Evolutionary conservation across 2,888 invertebrate genomes (phyloP), one percentile per base, ranked within the genome.

Genomic region (Cheilosia vulpina): DNA sequence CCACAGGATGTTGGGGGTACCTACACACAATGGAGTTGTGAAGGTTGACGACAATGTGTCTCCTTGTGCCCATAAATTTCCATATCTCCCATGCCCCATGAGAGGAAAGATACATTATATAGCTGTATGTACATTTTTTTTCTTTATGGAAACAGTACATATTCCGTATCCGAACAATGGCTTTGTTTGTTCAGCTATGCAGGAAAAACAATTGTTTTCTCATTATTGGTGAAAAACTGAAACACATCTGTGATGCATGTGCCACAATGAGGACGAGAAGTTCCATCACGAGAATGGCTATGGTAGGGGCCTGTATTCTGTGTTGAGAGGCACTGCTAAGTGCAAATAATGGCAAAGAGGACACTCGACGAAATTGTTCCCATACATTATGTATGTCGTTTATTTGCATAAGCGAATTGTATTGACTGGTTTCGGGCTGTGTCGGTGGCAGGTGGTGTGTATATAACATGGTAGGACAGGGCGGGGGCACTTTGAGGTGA

Each of bases 1-100:
- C 72, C 62, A 73, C 69, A 79, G 79, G 83, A 84, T 84, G 79
- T 58, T 69, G 41, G 38, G 60, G 66, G 55, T n/a, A n/a, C n/a
- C n/a, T 83, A 78, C 72, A 66, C 66, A 63, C 63, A 66, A 53
- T 68, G 52, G 19, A 57, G 60, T 60, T 66, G 69, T 68, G 78
- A 69, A 60, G 69, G 63, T 57, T 55, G 75, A 84, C 53, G 55
- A 66, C 71, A 75, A 60, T 65, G 65, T 80, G 71, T 79, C 75
- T 76, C 71, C 34, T 60, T 73, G 57, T 45, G 31, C 17, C 15
- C 57, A 58, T 53, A 60, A 60, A 80, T 68, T 72, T 72, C 24
- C 57, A 55, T 55, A 43, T 19, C 4, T 27, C 27, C 9, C 6
- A 24, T 19, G 58, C 19, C 27, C 5, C 11, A 24, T n/a, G 58